Percentiles rank a stretch among this genome's conserved stretches.
phyloP scores from a whole-genome alignment of 2,113 vertebrate species.

The Stercorarius parasiticus region DNA sequence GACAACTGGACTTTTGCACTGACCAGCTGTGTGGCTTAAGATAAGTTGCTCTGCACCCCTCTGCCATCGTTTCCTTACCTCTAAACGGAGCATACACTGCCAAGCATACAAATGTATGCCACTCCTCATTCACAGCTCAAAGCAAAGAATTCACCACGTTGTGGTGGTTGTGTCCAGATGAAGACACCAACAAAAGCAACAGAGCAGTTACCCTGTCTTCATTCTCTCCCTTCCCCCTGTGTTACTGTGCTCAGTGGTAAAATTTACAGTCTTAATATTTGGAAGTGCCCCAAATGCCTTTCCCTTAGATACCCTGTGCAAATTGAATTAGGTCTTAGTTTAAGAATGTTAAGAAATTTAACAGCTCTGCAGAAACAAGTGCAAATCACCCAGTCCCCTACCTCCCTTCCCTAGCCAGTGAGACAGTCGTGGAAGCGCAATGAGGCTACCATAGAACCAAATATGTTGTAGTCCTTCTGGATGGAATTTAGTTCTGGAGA shows the following conservation, averaged over 20 bases:
- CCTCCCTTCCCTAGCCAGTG: not conserved
- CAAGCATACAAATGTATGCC: not conserved
- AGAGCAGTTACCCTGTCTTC: not conserved
- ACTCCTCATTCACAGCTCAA: not conserved
- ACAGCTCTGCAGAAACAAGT: not conserved
- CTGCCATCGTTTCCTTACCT: not conserved
- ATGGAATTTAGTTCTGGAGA: not conserved
- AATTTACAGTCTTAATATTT: not conserved
- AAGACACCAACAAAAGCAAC: not conserved
- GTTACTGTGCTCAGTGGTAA: not conserved
- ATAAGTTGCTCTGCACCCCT: not conserved
- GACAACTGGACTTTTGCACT: not conserved
- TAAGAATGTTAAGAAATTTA: conserved; percentile 3
- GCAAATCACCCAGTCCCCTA: not conserved
- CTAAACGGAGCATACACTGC: not conserved
- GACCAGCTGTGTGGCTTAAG: not conserved
- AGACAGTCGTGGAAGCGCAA: not conserved
- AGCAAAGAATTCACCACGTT: not conserved
- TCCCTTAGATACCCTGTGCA: not conserved
- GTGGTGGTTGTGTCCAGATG: not conserved
- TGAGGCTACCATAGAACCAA: not conserved
- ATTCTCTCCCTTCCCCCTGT: not conserved
- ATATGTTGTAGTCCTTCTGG: not conserved
- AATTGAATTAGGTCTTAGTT: conserved; percentile 6
- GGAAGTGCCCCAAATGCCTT: not conserved